Evolutionary conservation across 2,888 invertebrate species (phyloP).

Genomic region (Griposia aprilina): DNA sequence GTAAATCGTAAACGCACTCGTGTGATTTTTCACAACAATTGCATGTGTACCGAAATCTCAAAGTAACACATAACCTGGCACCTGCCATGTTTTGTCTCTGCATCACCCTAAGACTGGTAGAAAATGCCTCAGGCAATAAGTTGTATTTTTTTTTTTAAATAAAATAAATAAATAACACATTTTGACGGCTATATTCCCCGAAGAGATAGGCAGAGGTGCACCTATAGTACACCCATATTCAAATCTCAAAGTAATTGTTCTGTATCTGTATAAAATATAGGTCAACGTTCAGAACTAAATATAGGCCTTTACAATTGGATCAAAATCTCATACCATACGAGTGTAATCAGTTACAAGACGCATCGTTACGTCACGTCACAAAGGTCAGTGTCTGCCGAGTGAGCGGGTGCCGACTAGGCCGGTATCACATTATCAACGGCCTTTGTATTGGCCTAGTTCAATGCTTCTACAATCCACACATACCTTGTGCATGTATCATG

Average conservation of each 20-base stretch:
- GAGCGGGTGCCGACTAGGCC: conserved; percentile 38
- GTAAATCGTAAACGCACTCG: conserved; percentile 7
- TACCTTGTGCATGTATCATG: conserved; percentile 44
- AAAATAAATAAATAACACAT: too few species aligned
- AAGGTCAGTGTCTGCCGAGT: conserved; percentile 44
- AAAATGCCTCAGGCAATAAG: too few species aligned
- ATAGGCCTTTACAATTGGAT: conserved; percentile 34
- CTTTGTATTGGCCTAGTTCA: conserved; percentile 53
- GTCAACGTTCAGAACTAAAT: conserved; percentile 34
- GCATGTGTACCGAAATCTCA: neutral
- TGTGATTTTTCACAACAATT: neutral
- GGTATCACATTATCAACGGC: conserved; percentile 50
- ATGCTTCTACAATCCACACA: conserved; percentile 51
- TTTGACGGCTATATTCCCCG: too few species aligned
- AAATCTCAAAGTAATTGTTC: conserved; percentile 1
- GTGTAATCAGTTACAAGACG: conserved; percentile 39
- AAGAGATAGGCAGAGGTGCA: neutral
- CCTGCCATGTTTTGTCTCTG: too few species aligned
- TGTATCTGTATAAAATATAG: neutral
- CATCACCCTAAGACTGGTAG: too few species aligned
- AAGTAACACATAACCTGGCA: too few species aligned
- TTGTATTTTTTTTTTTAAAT: too few species aligned
- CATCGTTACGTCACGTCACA: conserved; percentile 44
- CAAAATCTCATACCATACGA: conserved; percentile 52
- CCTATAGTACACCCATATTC: too few species aligned